Evolutionary conservation across 64 coral and sea anemone species (phyloP), one percentile per base, ranked within the genome.

Genomic region (Dendrophyllia cribrosa): DNA sequence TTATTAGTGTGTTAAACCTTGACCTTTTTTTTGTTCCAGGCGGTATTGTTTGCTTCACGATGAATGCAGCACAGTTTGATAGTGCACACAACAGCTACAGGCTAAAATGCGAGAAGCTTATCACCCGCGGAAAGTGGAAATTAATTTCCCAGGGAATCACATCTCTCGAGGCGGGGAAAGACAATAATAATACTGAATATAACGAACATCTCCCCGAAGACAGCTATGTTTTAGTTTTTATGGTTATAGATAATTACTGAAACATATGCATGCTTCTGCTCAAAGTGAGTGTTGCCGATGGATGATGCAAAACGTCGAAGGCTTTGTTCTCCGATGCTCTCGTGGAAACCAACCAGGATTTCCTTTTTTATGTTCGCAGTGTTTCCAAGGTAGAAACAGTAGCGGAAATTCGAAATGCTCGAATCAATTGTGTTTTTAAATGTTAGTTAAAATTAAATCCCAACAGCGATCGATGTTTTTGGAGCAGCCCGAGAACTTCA

Each of bases 31-130:
- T 47, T 76, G 19, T 77, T 77, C 53, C 58, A 84, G 80, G 80
- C 22, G 80, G 80, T 12, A 84, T 84, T 44, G 80, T 84, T 19
- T 84, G 80, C 43, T 84, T 84, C 46, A 84, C 80, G 7, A 84
- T 84, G 80, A 66, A 84, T 19, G 80, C 80, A 10, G 62, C 60
- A 0, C 43, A 68, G 47, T 84, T 84, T 22, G 80, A 84, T 59
- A 48, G 16, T 11, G 44, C 80, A 4, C 60, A 84, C 45, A 67
- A 84, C 46, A 84, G 60, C 80, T 67, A 50, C 80, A 48, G 80
- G 23, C 44, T 84, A 16, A 84, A 84, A 67, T 84, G 80, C 61
- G 80, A 84, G 6, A 45, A 84, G 9, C 62, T 84, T 43, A 20
- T 84, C 4, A 12, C 43, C 43, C 66, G 62, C 14, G 46, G 80